Percentiles rank a stretch among this genome's conserved stretches.
These are phyloP conservation scores for Drosophila sucinea DNA, from an alignment of 1,140 invertebrate species.

Conservation along the genomic window DNA sequence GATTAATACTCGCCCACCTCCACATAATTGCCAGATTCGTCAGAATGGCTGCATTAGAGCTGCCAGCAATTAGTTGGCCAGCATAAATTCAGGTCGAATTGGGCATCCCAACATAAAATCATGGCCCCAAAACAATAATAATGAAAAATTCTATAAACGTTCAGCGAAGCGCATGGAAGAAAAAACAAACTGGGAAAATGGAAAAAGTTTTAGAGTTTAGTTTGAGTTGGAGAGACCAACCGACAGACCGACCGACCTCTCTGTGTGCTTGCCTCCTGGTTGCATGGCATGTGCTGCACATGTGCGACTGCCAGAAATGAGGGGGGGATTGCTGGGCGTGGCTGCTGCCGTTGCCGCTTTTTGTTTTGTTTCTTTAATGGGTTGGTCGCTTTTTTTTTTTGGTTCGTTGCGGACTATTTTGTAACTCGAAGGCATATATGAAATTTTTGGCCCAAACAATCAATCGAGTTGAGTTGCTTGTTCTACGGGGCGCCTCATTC, in stretches of 20 bases:
- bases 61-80: slow-evolving; percentile 37
- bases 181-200: slow-evolving; percentile 33
- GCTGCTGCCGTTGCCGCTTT: slow-evolving; percentile 41
- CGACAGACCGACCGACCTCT: slow-evolving; percentile 2
- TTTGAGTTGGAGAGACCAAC: slow-evolving; percentile 1
- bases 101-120: slow-evolving; percentile 36
- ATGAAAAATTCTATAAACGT: slow-evolving; percentile 42
- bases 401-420: slow-evolving; percentile 37
- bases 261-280: neutral
- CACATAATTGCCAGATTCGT: slow-evolving; percentile 31
- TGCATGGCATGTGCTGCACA: slow-evolving; percentile 60
- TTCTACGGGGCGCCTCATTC: neutral
- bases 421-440: slow-evolving; percentile 47
- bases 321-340: slow-evolving; percentile 23
- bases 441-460: slow-evolving; percentile 26
- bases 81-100: slow-evolving; percentile 27
- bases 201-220: slow-evolving; percentile 48
- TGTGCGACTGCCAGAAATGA: slow-evolving; percentile 33
- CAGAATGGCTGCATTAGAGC: slow-evolving; percentile 28
- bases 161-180: slow-evolving; percentile 54
- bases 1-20: slow-evolving; percentile 3
- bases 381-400: slow-evolving; percentile 18
- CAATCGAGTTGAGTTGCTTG: slow-evolving; percentile 6
- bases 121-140: slow-evolving; percentile 62
- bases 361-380: slow-evolving; percentile 34